These are phyloP conservation scores for Enhydra lutris DNA, from an alignment of 2,113 vertebrate genomes.

Conservation along the genomic window DNA sequence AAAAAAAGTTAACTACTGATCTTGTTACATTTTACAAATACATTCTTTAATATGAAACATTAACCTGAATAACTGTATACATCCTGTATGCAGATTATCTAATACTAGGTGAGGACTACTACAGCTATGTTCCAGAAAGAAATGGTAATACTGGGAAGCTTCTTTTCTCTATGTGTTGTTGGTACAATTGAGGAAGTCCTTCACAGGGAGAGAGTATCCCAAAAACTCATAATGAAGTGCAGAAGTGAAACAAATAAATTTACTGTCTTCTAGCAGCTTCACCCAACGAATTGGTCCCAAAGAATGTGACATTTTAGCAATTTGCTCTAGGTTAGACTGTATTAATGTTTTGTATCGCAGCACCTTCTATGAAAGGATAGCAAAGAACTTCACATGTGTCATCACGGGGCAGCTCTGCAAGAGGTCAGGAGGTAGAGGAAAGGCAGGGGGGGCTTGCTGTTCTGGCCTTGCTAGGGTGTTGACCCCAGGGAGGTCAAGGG, in stretches of 20 bases:
- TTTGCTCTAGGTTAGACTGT: not conserved
- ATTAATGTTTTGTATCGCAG: not conserved
- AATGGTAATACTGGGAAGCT: constrained; percentile 72
- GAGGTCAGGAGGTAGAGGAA: not conserved
- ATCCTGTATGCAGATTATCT: constrained; percentile 78
- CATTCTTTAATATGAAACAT: constrained; percentile 86
- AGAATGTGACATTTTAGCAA: not conserved
- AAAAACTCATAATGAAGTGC: constrained; percentile 55
- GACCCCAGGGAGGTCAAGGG: not conserved
- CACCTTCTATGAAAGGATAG: constrained; percentile 40
- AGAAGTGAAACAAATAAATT: constrained; percentile 67
- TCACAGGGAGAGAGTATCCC: constrained; percentile 57
- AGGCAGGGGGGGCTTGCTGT: not conserved
- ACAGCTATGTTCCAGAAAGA: constrained; percentile 77
- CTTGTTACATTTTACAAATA: constrained; percentile 85
- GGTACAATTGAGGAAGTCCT: constrained; percentile 61
- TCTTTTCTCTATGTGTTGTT: constrained; percentile 66
- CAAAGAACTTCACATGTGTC: not conserved
- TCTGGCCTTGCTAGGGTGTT: not conserved
- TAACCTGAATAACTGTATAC: constrained; percentile 80
- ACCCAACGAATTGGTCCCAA: constrained; percentile 49
- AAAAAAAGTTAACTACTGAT: constrained; percentile 82
- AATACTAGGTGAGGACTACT: constrained; percentile 75
- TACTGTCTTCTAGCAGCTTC: constrained; percentile 60
- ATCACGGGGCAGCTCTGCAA: not conserved